Evolutionary conservation across 2,888 invertebrate species (phyloP), one percentile per base, ranked within the genome.

Genomic region (Drosophila multiciliata): DNA sequence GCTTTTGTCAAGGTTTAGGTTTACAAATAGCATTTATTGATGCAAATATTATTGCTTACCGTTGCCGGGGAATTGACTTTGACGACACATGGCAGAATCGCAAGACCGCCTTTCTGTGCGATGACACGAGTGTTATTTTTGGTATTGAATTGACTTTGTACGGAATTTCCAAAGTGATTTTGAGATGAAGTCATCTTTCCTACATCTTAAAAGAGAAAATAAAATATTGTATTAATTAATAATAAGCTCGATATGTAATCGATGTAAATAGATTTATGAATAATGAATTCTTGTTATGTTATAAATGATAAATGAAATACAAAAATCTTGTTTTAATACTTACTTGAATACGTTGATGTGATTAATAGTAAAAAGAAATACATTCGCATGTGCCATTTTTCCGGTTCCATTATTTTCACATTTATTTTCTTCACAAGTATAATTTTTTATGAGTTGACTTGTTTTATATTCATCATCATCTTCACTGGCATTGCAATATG

Each of bases 51-150:
- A 42, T 20, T 40, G 45, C 92, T 90, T 91, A 93, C 93, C 80
- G 93, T 93, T 38, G 92, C 93, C 59, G 93, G 92, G 29, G 93
- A 93, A 78, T 92, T 93, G 26, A 92, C 82, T 88, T 93, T 93
- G 17, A 93, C 93, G 29, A 92, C 92, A 78, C 93, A 93, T 57
- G 93, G 93, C 45, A 93, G 80, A 71, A 93, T 90, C 11, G 93
- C 93, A 36, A 93, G 82, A 9, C 93, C 93, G 57, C 93, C 92
- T 80, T 91, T 92, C 70, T 93, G 93, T 35, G 93, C 93, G 70
- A 92, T 91, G 62, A 93, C 92, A 23, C 92, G 87, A 29, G 93
- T 92, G 70, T 92, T 93, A 70, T 93, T 93, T 86, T 92, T 92
- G 40, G 93, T 93, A 66, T 90, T 89, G 59, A 93, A 93, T 81